Evolutionary conservation across 1,140 invertebrate genomes (phyloP), one percentile per base, ranked within the genome.

Genomic region (Zaprionus ornatus): DNA sequence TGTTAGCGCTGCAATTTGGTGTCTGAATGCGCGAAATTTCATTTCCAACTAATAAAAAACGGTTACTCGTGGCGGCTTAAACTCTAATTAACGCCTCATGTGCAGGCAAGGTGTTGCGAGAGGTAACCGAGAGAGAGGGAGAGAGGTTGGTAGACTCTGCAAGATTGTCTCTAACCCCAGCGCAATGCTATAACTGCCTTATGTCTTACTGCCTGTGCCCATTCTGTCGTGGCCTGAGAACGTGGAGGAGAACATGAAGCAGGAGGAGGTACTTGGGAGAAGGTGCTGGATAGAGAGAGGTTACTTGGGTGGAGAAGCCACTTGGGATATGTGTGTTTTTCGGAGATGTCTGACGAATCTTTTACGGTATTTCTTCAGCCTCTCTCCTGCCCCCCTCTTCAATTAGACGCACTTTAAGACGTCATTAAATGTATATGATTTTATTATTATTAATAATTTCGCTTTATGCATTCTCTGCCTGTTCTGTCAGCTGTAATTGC

Each of bases 31-130:
- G 81, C 74, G 68, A 84, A 74, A 74, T 80, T 80, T 83, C 65
- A 77, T 80, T 77, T 71, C 65, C 50, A 62, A 66, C 74, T 72
- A 66, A 81, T 87, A 74, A 74, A 83, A 83, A 75, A 84, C 67
- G 80, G 80, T 78, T 71, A 68, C 48, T 48, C 42, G 75, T 50
- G 60, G 80, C 77, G 87, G 74, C 80, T 87, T 87, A 87, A 87
- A 88, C 80, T 87, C 84, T 87, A 87, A 87, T 87, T 87, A 87
- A 87, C 79, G 84, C 87, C 79, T 86, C 79, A 80, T 73, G 67
- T 80, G 83, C 66, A 50, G n/a, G n/a, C 59, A 66, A 56, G 50
- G 29, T 66, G 70, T 56, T 61, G 75, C 15, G 19, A 21, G 45
- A 21, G 19, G 4, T 9, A 13, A 2, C 9, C 9, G 12, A 50